A percentile compares a stretch with the other conserved stretches of the same genome.
phyloP scores from a whole-genome alignment of 2,888 invertebrate species.

The Mythimna ferrago region DNA sequence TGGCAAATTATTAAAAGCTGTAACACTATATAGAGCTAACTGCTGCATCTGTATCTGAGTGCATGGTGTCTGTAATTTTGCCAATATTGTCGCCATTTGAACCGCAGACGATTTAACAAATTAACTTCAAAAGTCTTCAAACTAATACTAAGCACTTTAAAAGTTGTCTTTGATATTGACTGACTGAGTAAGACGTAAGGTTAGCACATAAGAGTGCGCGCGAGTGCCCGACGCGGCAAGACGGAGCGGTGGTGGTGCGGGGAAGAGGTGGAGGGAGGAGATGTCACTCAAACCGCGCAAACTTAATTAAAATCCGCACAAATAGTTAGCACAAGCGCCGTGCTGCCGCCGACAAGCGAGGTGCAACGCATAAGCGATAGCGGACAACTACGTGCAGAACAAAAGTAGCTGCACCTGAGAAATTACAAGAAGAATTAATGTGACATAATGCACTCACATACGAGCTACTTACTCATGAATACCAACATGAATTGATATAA shows the following conservation, averaged over 20 bases:
- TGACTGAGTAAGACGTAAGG: slow-evolving; percentile 2
- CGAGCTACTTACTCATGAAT: too few species aligned
- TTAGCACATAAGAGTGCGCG: slow-evolving; percentile 12
- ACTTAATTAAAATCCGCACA: slow-evolving; percentile 73
- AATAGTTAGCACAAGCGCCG: slow-evolving; percentile 57
- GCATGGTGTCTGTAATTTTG: too few species aligned
- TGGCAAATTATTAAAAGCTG: too few species aligned
- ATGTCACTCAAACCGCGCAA: slow-evolving; percentile 65
- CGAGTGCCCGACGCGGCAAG: slow-evolving; percentile 14
- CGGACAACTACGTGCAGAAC: neutral
- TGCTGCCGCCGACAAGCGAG: slow-evolving; percentile 19
- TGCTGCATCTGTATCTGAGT: too few species aligned
- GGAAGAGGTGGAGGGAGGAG: neutral
- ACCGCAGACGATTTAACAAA: neutral
- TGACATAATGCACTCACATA: too few species aligned
- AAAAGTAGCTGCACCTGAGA: too few species aligned
- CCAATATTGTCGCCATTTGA: too few species aligned
- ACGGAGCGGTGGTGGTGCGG: neutral
- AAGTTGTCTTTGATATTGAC: slow-evolving; percentile 4
- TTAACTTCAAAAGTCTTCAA: neutral
- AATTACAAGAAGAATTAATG: too few species aligned
- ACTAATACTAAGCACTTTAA: neutral
- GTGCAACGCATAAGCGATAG: slow-evolving; percentile 15
- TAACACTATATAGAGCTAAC: too few species aligned
- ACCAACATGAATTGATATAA: too few species aligned